Evolutionary conservation across 2,113 vertebrate species (phyloP), one percentile per base, ranked within the genome.

Genomic region (Aptenodytes patagonicus): DNA sequence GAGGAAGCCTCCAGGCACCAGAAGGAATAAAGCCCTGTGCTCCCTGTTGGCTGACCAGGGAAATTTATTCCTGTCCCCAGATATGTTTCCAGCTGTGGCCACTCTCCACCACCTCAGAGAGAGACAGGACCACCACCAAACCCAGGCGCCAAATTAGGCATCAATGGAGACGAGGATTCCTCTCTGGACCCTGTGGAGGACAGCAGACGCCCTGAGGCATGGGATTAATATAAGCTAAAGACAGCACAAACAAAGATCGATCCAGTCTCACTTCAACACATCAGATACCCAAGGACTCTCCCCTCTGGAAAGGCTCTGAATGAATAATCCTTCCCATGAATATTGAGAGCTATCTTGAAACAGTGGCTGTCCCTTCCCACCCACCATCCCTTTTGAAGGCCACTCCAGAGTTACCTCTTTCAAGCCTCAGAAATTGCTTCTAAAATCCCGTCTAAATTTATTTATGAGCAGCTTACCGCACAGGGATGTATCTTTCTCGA

Each of bases 361-460:
- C 57, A 76, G 57, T 14, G 36, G 32, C 75, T 85, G 52, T 68
- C 84, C 69, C 66, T 91, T 91, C 78, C 78, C 90, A 93, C 66
- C 55, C 82, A 88, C 62, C 58, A 94, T 8, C 46, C 71, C 34
- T 72, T 95, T 85, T 80, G 89, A 94, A 96, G 93, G 75, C 92
- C 57, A 40, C 62, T 92, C 57, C 78, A 83, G 70, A 95, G 66
- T 25, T 42, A 70, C 79, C 58, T 88, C 66, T 85, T 77, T 62
- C 92, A 88, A 96, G 84, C 58, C 65, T 93, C 90, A 88, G 68
- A 91, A 92, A 96, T 71, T 83, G 71, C 78, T 73, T 94, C 69
- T 90, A 88, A 96, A 97, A 91, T 65, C 61, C 62, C 3, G 0
- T 46, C 31, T 62, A 52, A 57, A 77, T 83, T 79, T 94, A 94